Evolutionary conservation across 2,888 invertebrate genomes (phyloP).

Genomic region (Hyalella azteca): DNA sequence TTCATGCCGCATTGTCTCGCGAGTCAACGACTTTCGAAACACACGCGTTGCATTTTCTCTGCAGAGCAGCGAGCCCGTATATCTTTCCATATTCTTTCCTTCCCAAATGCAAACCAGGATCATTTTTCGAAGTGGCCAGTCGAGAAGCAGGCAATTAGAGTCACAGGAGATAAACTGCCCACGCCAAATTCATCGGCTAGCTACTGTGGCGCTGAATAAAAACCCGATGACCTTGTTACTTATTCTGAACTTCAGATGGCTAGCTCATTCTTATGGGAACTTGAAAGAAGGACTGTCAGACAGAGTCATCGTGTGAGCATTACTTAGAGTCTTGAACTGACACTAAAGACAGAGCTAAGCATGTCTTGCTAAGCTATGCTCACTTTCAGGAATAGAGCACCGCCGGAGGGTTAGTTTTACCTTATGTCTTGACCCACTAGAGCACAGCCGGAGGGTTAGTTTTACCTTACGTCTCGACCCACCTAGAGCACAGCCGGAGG

Average conservation of each 20-base stretch:
- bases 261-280: not conserved
- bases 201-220: conserved; percentile 1
- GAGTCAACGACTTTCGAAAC: no score
- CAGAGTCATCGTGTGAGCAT: conserved; percentile 15
- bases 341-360: no score
- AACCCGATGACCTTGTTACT: conserved; percentile 32
- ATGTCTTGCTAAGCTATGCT: no score
- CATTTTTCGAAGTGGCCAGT: not conserved
- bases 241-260: conserved; percentile 4
- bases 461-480: no score
- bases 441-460: no score
- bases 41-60: not conserved
- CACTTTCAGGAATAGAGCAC: no score
- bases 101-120: not conserved
- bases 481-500: no score
- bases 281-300: not conserved
- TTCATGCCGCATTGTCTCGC: no score
- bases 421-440: no score
- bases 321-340: conserved; percentile 9
- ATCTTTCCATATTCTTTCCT: not conserved
- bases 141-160: not conserved
- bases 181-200: conserved; percentile 10
- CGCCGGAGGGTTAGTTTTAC: no score
- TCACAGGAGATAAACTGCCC: conserved; percentile 12
- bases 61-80: not conserved